Conservation (phyloP, 1,140 invertebrate species). For the Macrobrachium nipponense region DNA sequence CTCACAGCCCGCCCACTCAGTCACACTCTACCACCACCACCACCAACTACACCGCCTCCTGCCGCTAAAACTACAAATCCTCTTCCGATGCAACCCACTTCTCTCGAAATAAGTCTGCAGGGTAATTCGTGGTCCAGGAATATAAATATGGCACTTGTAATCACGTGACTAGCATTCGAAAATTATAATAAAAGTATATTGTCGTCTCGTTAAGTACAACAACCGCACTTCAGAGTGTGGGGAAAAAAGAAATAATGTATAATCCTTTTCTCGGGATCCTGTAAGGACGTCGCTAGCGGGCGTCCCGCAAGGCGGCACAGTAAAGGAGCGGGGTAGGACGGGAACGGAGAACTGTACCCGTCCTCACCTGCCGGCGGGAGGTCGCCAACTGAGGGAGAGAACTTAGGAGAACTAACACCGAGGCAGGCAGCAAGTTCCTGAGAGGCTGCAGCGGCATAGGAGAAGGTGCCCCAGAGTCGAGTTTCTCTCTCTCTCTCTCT, state of each 20-base stretch:
- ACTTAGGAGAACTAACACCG: neutral
- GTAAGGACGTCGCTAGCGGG: neutral
- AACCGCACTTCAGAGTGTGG: too few species aligned
- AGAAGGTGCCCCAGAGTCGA: conserved; percentile 18
- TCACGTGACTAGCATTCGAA: conserved; percentile 25
- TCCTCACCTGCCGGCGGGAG: conserved; percentile 49
- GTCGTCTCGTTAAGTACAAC: too few species aligned
- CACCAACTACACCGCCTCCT: too few species aligned
- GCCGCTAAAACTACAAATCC: too few species aligned
- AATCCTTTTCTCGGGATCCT: neutral
- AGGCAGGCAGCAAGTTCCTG: neutral
- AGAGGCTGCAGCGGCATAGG: conserved; percentile 8
- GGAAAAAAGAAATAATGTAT: neutral
- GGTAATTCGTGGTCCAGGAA: too few species aligned
- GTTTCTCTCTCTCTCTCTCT: conserved; percentile 34
- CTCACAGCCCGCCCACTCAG: neutral
- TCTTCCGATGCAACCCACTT: too few species aligned
- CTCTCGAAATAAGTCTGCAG: too few species aligned
- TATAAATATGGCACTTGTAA: conserved; percentile 13
- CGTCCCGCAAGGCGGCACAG: conserved; percentile 7
- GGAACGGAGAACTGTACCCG: conserved; percentile 23
- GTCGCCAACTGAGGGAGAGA: conserved; percentile 48
- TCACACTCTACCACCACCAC: too few species aligned
- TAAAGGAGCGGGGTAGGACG: conserved; percentile 26
- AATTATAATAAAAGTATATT: too few species aligned